These are phyloP conservation scores for Caradrina clavipalpis DNA, from an alignment of 2,888 invertebrate species.

Conservation along the genomic window DNA sequence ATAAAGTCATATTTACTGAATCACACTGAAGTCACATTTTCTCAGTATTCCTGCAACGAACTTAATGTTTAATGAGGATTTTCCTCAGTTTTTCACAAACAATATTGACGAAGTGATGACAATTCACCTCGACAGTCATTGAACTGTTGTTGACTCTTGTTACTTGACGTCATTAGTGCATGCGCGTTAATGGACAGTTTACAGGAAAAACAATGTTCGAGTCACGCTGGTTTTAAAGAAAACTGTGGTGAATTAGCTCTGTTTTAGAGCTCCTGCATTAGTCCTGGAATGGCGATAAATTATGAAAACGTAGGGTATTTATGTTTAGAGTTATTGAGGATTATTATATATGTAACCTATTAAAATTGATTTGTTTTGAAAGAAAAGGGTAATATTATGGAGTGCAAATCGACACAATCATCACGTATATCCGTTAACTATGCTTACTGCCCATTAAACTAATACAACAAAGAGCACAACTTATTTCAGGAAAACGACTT, in stretches of 20 bases:
- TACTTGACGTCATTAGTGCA: constrained; percentile 9
- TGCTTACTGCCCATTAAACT: too few species aligned
- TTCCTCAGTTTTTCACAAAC: not conserved
- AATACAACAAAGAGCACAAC: too few species aligned
- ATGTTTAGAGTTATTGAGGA: too few species aligned
- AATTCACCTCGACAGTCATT: constrained; percentile 1
- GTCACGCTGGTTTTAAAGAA: not conserved
- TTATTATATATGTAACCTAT: too few species aligned
- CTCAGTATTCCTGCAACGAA: constrained; percentile 4
- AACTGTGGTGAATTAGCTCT: not conserved
- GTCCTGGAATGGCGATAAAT: too few species aligned
- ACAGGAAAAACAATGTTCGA: not conserved
- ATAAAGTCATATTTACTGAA: not conserved
- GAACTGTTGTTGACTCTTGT: constrained; percentile 28
- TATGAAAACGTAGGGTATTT: too few species aligned
- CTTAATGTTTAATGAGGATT: not conserved
- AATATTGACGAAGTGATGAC: constrained; percentile 6
- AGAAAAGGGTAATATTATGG: too few species aligned
- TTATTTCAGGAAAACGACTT: too few species aligned
- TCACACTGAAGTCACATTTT: not conserved
- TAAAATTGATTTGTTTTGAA: too few species aligned
- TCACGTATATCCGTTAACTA: too few species aligned
- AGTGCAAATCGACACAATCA: too few species aligned
- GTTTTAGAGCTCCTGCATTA: too few species aligned
- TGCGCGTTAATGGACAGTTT: not conserved